Evolutionary conservation across 2,888 invertebrate genomes (phyloP), one percentile per base, ranked within the genome.

Genomic region (Cinara cedri): DNA sequence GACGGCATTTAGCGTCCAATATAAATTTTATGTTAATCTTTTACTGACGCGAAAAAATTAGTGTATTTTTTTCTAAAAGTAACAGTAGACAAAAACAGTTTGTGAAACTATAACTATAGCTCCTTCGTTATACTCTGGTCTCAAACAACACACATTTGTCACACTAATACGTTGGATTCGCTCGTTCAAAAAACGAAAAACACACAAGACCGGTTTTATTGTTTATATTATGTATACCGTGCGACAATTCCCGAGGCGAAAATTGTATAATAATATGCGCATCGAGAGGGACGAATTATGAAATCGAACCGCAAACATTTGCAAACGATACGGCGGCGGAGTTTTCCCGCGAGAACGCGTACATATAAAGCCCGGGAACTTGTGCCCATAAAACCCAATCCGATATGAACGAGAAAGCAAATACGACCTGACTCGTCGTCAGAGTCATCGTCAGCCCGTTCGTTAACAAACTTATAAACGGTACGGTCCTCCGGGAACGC

Each of bases 341-440:
- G 68, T 49, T 57, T 19, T 60, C 68, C 78, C 55, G 8, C 44
- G 57, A 46, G 68, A 49, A 49, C 26, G 66, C 34, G 34, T 34
- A n/a, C n/a, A 21, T 60, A 26, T 26, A 55, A 34, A 68, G 68
- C 57, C 55, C 55, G 54, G 60, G 34, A 57, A 66, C 46, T 14
- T 70, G 68, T 70, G 57, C 76, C 66, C 68, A 60, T 78, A 78
- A 76, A 68, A 78, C 68, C 78, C 68, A 54, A 68, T 78, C 57
- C 60, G 54, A 60, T 49, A 78, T 49, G 66, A 60, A 60, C 66
- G 13, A 78, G 57, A 49, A 70, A 57, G 68, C 49, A 68, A 68
- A 68, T 68, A 68, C 49, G 68, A 78, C 68, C 68, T 68, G 76
- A 68, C 76, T n/a, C n/a, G n/a, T n/a, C n/a, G n/a, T n/a, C n/a